Evolutionary conservation across 2,888 invertebrate genomes (phyloP), one percentile per base, ranked within the genome.

Genomic region (Phyllotreta cruciferae): DNA sequence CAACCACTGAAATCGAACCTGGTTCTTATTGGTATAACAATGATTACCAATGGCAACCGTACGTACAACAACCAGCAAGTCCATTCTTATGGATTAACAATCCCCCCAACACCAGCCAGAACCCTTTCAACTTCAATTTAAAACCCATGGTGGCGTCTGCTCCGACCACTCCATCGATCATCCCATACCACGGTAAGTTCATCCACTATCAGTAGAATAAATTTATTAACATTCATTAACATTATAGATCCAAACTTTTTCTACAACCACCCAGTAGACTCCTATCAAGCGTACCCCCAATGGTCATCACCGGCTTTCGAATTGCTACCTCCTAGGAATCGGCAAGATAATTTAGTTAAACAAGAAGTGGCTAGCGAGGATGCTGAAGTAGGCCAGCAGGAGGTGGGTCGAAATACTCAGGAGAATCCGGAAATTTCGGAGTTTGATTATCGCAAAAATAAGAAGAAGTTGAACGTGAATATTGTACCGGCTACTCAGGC

Each of bases 61-160:
- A 62, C 13, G 47, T 67, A n/a, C 57, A 67, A 1, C 62, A 66
- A 13, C 62, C 66, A 1, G 60, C 67, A 6, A 67, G 72, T 42
- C 69, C 70, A 6, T 69, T 69, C 42, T 63, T 71, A 9, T 75
- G 74, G 74, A 71, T 74, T 5, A 70, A 71, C 36, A 68, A 66
- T 35, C 70, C 24, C 4, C 24, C 71, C 9, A 13, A 14, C 13
- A 11, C 11, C 14, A 52, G 69, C 38, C 73, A 67, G 6, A 64
- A 45, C 14, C 35, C 63, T 11, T 64, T 64, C 50, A 70, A 70
- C 44, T 58, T 36, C 36, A 72, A 69, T 41, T 62, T 72, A 24
- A 74, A 74, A 50, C 75, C 76, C 1, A 73, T 77, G 71, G 70
- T 75, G 1, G 74, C 76, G 0, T 76, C 77, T 6, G 75, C 76